Evolutionary conservation across 2,797 vertebrate species (phyloP).

Genomic region (Melanotaenia maccullochi): DNA sequence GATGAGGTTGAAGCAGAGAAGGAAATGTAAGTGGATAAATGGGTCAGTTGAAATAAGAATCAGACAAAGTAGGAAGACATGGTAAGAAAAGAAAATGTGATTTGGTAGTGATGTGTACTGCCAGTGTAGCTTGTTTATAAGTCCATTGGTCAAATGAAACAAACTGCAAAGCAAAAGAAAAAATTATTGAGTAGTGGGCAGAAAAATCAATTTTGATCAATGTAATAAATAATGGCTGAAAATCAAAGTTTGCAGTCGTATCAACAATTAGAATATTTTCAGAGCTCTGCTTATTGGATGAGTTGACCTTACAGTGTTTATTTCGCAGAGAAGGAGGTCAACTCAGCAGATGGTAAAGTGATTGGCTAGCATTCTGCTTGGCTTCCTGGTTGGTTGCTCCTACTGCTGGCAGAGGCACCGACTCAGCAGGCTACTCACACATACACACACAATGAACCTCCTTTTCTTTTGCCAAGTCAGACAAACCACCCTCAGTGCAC

Average conservation of each 20-base stretch:
- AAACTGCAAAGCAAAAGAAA: neutral
- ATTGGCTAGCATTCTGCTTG: conserved; percentile 49
- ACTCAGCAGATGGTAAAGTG: conserved; percentile 63
- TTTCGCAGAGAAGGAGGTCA: conserved; percentile 36
- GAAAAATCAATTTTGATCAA: neutral
- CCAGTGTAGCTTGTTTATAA: neutral
- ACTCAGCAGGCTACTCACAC: conserved; percentile 70
- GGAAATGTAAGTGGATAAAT: conserved; percentile 17
- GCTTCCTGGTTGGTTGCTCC: conserved; percentile 53
- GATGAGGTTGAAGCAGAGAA: conserved; percentile 4
- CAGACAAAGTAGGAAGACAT: neutral
- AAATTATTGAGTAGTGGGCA: neutral
- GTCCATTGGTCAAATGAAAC: neutral
- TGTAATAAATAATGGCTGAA: neutral
- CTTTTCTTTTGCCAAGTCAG: conserved; percentile 69
- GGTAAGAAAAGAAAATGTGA: neutral
- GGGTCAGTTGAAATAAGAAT: conserved; percentile 10
- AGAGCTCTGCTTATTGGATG: conserved; percentile 14
- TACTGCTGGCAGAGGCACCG: conserved; percentile 53
- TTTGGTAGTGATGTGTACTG: neutral
- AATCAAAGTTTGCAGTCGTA: neutral
- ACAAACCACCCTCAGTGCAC: conserved; percentile 42
- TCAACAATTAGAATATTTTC: conserved; percentile 11
- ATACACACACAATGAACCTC: conserved; percentile 65
- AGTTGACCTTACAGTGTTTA: conserved; percentile 25